Evolutionary conservation across 2,113 vertebrate genomes (phyloP).

Genomic region (Lepisosteus oculatus): DNA sequence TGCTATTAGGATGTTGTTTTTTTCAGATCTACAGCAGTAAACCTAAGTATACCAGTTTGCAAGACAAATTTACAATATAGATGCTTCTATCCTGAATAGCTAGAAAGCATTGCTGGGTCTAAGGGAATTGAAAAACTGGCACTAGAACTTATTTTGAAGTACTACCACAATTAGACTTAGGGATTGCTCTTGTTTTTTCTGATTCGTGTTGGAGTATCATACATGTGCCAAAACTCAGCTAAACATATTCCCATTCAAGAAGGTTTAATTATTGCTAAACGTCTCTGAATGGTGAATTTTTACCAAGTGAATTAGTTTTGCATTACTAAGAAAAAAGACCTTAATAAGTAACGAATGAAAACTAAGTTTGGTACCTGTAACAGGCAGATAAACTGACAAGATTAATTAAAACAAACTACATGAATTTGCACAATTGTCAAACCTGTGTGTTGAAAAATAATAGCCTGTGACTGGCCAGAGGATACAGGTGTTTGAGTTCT

Average conservation of each 20-base stretch:
- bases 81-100: neutral
- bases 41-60: constrained; percentile 28
- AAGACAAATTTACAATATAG: neutral
- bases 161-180: constrained; percentile 62
- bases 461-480: constrained; percentile 67
- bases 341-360: constrained; percentile 58
- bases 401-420: constrained; percentile 64
- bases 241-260: constrained; percentile 44
- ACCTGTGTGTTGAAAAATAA: constrained; percentile 68
- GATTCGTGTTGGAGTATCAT: constrained; percentile 24
- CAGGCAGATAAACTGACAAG: constrained; percentile 63
- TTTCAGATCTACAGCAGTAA: constrained; percentile 20
- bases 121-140: constrained; percentile 42
- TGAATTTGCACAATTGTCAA: constrained; percentile 72
- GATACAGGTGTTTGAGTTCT: constrained; percentile 50
- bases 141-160: constrained; percentile 54
- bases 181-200: constrained; percentile 49
- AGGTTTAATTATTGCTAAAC: constrained; percentile 54
- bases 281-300: constrained; percentile 52
- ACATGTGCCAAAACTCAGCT: constrained; percentile 56
- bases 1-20: constrained; percentile 15
- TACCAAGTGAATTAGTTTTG: constrained; percentile 45
- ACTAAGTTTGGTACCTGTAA: constrained; percentile 64
- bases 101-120: constrained; percentile 48
- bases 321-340: constrained; percentile 63